These are phyloP conservation scores for Cygnus olor DNA, from an alignment of 2,797 vertebrate genomes.

Conservation along the genomic window DNA sequence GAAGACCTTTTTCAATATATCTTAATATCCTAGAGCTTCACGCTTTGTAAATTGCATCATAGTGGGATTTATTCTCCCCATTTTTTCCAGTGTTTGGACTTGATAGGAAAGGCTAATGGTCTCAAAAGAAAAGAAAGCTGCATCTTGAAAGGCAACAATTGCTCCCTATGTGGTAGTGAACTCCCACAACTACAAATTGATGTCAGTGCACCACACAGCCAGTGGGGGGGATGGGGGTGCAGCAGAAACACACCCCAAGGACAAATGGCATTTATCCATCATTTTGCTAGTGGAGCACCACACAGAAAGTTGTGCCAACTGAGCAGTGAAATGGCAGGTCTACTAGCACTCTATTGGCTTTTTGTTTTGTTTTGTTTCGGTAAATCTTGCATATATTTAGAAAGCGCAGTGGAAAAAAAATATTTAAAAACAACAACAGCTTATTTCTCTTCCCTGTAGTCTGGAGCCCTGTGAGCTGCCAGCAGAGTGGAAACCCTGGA, in stretches of 20 bases:
- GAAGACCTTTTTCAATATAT: neutral
- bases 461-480: neutral
- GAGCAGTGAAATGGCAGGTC: neutral
- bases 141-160: neutral
- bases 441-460: neutral
- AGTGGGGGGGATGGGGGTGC: rapidly evolving
- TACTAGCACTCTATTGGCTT: neutral
- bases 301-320: neutral
- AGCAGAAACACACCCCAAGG: neutral
- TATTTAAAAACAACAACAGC: neutral
- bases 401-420: neutral
- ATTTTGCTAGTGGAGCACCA: neutral
- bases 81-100: conserved; percentile 1
- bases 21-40: neutral
- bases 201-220: neutral
- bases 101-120: neutral
- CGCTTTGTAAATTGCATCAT: neutral
- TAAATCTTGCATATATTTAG: neutral
- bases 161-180: neutral
- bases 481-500: neutral
- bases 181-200: neutral
- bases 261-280: neutral
- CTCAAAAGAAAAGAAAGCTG: neutral
- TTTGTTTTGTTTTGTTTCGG: neutral
- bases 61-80: neutral